A percentile compares a stretch with the other conserved stretches of the same genome.
These are phyloP conservation scores for Sebastes kiyomatsui DNA, from an alignment of 2,797 vertebrate species.

Conservation along the genomic window DNA sequence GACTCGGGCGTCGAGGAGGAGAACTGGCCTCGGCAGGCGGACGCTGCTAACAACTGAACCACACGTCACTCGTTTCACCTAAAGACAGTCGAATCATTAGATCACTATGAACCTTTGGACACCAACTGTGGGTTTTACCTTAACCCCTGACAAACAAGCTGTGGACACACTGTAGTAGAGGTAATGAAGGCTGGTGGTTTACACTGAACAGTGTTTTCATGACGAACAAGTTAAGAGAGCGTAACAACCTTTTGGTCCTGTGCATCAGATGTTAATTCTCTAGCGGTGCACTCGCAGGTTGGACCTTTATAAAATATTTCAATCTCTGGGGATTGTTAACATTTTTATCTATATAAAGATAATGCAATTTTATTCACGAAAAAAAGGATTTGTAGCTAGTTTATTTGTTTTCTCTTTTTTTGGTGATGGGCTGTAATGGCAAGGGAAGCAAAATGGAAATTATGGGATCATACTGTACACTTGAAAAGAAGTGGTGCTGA, in stretches of 20 bases:
- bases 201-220: conserved; percentile 42
- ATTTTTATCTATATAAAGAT: conserved; percentile 83
- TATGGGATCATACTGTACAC: conserved; percentile 69
- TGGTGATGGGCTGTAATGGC: conserved; percentile 56
- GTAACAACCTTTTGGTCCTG: conserved; percentile 60
- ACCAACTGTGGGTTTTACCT: conserved; percentile 51
- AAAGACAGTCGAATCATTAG: conserved; percentile 55
- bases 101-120: conserved; percentile 54
- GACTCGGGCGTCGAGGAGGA: conserved; percentile 96
- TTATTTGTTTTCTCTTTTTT: conserved; percentile 58
- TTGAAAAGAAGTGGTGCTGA: conserved; percentile 38
- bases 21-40: conserved; percentile 94
- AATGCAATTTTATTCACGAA: conserved; percentile 76
- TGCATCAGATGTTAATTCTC: conserved; percentile 60
- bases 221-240: conserved; percentile 54
- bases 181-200: conserved; percentile 33
- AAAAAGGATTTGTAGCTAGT: conserved; percentile 62
- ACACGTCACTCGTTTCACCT: conserved; percentile 33
- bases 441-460: conserved; percentile 62
- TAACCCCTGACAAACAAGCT: conserved; percentile 42
- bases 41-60: conserved; percentile 93
- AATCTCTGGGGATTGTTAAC: conserved; percentile 80
- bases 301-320: conserved; percentile 72
- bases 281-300: conserved; percentile 48
- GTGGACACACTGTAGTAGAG: conserved; percentile 40